Evolutionary conservation across 2,113 vertebrate genomes (phyloP), one percentile per base, ranked within the genome.

Genomic region (Corynorhinus townsendii): DNA sequence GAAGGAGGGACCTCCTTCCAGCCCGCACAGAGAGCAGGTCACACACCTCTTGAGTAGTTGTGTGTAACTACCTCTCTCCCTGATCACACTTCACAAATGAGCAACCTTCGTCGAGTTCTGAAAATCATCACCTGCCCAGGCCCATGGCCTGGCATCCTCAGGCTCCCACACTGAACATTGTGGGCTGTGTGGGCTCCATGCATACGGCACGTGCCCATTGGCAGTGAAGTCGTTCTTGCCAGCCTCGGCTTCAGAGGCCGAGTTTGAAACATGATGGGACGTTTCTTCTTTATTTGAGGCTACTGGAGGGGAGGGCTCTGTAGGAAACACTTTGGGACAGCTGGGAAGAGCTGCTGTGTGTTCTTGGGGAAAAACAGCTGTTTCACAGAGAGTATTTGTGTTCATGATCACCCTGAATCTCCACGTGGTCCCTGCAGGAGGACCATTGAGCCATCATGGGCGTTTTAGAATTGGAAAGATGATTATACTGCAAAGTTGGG

Each of bases 151-250:
- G 64, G 75, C 69, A 26, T 43, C 87, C 45, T 7, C 4, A 73
- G 52, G 66, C 14, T 2, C 26, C 12, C 4, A 35, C 85, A 1
- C 56, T 12, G 43, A 9, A 8, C 33, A 7, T 15, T 15, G 64
- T 68, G 33, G 64, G 15, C n/a, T 35, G n/a, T 1, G 0, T 0
- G 11, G 8, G n/a, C 89, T 38, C 54, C 0, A 0, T 3, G 0
- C 38, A 24, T 10, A 0, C 35, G 1, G 62, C 30, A 0, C 2
- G 22, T 1, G 1, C 24, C 8, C 26, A 0, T 0, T 7, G 11
- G 54, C 20, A 0, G 3, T 10, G 56, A 9, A 0, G 1, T 19
- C 11, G 0, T 24, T 14, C 40, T 24, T 1, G 8, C 28, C 5
- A 20, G 22, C 54, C 30, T 40, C 7, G 0, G 4, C 11, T 35